Evolutionary conservation across 2,797 vertebrate genomes (phyloP).

Genomic region (Scomberomorus guttatus): DNA sequence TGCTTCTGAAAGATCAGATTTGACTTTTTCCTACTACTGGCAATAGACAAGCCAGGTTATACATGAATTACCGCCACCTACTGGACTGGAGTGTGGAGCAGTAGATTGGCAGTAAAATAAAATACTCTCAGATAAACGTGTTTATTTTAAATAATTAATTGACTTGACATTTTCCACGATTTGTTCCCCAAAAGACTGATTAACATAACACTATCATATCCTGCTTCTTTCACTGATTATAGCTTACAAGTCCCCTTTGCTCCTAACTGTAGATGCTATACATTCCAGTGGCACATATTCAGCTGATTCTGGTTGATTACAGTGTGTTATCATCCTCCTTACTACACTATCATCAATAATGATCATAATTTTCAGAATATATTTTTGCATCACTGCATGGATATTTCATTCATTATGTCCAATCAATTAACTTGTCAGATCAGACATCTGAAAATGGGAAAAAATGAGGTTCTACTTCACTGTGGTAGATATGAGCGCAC

Average conservation of each 20-base stretch:
- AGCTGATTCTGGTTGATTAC: constrained; percentile 39
- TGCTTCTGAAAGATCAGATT: not conserved
- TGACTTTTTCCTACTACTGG: not conserved
- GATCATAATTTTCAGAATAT: constrained; percentile 47
- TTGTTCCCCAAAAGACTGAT: not conserved
- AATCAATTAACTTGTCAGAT: constrained; percentile 77
- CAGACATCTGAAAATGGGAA: constrained; percentile 52
- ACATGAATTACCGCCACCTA: not conserved
- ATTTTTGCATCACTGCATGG: constrained; percentile 54
- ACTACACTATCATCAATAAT: constrained; percentile 59
- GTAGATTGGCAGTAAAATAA: not conserved
- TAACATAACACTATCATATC: constrained; percentile 3
- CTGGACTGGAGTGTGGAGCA: not conserved
- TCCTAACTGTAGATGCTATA: constrained; percentile 35
- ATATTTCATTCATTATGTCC: constrained; percentile 65
- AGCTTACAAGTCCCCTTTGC: not conserved
- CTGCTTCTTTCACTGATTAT: not conserved
- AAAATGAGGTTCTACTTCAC: constrained; percentile 53
- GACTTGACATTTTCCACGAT: not conserved
- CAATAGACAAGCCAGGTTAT: not conserved
- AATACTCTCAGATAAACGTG: not conserved
- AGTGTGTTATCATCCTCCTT: constrained; percentile 6
- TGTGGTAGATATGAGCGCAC: constrained; percentile 40
- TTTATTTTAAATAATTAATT: not conserved
- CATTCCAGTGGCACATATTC: constrained; percentile 15